Evolutionary conservation across 2,113 vertebrate genomes (phyloP).

Genomic region (Hippotragus niger): DNA sequence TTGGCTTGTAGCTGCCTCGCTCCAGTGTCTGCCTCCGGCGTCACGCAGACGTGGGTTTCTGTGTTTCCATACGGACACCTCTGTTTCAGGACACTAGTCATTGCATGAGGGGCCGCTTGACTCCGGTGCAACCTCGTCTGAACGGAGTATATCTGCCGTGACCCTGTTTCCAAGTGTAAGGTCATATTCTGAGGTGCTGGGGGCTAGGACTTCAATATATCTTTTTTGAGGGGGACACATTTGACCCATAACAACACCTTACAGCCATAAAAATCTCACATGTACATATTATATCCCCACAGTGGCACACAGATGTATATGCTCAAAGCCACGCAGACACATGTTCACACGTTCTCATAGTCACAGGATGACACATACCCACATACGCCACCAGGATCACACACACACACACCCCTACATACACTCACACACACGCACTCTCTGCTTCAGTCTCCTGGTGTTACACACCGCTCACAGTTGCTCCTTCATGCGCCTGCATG

Average conservation of each 20-base stretch:
- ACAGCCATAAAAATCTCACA: not conserved
- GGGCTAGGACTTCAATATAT: not conserved
- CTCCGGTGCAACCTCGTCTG: not conserved
- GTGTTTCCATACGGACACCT: not conserved
- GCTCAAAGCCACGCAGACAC: not conserved
- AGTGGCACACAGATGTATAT: not conserved
- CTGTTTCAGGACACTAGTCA: not conserved
- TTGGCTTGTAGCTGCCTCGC: not conserved
- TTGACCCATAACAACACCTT: not conserved
- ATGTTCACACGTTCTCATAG: not conserved
- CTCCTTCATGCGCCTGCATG: not conserved
- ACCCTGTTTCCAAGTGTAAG: not conserved
- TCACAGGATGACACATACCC: not conserved
- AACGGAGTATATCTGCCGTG: not conserved
- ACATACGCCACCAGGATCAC: not conserved
- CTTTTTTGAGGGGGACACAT: not conserved
- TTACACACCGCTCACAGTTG: not conserved
- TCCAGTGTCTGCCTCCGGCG: not conserved
- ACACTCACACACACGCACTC: too few species aligned
- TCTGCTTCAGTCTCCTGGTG: not conserved
- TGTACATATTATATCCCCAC: not conserved
- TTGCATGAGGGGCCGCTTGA: fast-evolving
- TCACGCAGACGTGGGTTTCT: not conserved
- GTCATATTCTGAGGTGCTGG: not conserved
- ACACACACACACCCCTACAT: too few species aligned